These are phyloP conservation scores for Papilio demoleus DNA, from an alignment of 2,888 invertebrate genomes.

Conservation along the genomic window DNA sequence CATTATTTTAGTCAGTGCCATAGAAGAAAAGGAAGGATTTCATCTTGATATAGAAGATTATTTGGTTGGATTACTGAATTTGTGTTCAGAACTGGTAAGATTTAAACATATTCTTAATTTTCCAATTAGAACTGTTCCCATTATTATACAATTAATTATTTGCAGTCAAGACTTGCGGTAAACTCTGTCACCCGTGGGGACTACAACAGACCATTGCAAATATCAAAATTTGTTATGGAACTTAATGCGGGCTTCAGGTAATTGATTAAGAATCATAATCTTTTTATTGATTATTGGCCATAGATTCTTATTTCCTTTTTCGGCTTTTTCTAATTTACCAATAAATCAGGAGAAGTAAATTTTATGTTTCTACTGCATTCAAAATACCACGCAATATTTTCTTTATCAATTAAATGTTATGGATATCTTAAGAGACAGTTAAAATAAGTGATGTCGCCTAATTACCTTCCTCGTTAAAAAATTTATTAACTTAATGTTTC, in stretches of 20 bases:
- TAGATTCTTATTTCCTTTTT: background rate
- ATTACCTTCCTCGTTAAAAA: background rate
- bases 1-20: constrained; percentile 84
- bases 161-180: constrained; percentile 89
- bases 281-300: no score
- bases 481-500: constrained; percentile 33
- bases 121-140: no score
- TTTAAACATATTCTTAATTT: constrained; percentile 17
- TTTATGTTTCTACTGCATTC: background rate
- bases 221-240: constrained; percentile 93
- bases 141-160: no score
- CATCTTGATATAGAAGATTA: constrained; percentile 97
- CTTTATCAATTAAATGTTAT: background rate
- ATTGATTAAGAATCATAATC: background rate
- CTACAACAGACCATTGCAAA: constrained; percentile 90
- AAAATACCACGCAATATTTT: background rate
- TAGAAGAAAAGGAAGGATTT: constrained; percentile 88
- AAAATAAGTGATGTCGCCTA: background rate
- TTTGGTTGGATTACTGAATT: constrained; percentile 90
- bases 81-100: constrained; percentile 92
- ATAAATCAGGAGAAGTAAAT: background rate
- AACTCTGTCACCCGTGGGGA: constrained; percentile 94
- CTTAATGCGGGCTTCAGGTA: constrained; percentile 94
- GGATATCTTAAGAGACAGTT: background rate
- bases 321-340: background rate